phyloP scores from a whole-genome alignment of 2,113 vertebrate species.

The Atlantisia rogersi region DNA sequence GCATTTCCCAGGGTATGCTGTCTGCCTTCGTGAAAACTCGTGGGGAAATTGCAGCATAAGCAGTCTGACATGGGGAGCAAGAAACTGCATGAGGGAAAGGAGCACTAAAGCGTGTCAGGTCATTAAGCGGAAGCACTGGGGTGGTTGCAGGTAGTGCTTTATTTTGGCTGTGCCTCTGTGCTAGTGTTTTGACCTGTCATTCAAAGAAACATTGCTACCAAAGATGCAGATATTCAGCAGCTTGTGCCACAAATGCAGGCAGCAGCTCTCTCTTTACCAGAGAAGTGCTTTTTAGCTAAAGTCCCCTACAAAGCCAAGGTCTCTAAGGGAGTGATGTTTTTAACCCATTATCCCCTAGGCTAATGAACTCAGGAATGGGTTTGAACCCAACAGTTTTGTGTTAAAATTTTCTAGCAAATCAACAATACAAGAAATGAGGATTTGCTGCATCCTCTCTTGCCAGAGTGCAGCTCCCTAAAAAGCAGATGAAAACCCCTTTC shows the following conservation, averaged over 20 bases:
- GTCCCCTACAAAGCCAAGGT: not conserved
- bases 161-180: not conserved
- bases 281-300: not conserved
- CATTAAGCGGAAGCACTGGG: not conserved
- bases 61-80: not conserved
- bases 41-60: rapidly evolving
- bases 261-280: not conserved
- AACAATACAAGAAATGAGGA: not conserved
- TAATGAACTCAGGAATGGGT: not conserved
- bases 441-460: not conserved
- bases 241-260: not conserved
- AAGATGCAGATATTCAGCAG: not conserved
- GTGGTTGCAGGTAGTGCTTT: not conserved
- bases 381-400: not conserved
- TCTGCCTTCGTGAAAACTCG: rapidly evolving
- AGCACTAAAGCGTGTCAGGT: not conserved
- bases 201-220: not conserved
- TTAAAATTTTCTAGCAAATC: not conserved
- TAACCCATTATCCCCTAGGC: not conserved
- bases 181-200: not conserved
- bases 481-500: not conserved
- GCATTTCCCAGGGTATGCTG: not conserved
- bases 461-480: not conserved
- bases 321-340: not conserved
- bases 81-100: rapidly evolving